These are phyloP conservation scores for Oscheius myriophilus DNA, from an alignment of 2,888 invertebrate species.

Conservation along the genomic window DNA sequence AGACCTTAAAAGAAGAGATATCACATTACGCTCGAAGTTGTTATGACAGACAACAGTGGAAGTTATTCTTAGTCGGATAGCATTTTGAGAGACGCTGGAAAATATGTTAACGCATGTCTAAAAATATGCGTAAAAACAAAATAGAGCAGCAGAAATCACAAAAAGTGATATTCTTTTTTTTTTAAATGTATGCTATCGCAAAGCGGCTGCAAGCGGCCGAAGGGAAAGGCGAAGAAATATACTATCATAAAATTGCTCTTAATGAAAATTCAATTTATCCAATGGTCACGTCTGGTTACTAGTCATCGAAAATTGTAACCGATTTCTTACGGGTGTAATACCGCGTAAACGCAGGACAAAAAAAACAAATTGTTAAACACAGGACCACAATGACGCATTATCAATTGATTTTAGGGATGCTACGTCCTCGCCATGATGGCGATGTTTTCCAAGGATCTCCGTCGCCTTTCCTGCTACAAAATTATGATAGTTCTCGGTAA, in stretches of 20 bases:
- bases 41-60: background rate
- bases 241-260: no score
- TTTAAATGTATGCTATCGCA: no score
- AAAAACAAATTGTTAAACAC: background rate
- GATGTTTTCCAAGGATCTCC: background rate
- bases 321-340: background rate
- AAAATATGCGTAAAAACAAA: no score
- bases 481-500: constrained; percentile 23
- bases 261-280: no score
- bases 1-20: no score
- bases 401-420: constrained; percentile 6
- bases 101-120: background rate
- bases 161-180: no score
- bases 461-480: constrained; percentile 25
- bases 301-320: no score
- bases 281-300: no score
- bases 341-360: background rate
- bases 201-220: no score
- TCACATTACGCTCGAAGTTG: no score
- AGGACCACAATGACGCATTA: background rate
- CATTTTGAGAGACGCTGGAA: background rate
- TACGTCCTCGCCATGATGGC: constrained; percentile 18
- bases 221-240: no score
- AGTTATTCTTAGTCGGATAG: background rate
- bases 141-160: no score